Evolutionary conservation across 2,888 invertebrate species (phyloP).

Genomic region (Vesta saturnalis): DNA sequence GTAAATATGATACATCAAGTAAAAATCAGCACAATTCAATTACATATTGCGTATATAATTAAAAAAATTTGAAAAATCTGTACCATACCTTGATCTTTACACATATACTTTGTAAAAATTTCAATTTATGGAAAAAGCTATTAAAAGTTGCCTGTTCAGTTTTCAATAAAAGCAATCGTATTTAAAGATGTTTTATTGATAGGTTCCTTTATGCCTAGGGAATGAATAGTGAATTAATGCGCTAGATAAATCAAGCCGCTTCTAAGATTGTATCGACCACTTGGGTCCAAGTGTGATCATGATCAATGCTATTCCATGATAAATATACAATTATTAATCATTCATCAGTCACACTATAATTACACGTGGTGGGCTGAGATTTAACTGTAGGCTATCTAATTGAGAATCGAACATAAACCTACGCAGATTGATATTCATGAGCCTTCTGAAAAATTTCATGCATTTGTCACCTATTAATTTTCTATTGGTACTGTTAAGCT

Average conservation of each 20-base stretch:
- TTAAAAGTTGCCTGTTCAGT: slow-evolving; percentile 23
- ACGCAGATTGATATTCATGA: slow-evolving; percentile 39
- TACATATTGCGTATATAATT: too few species aligned
- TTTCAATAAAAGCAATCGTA: slow-evolving; percentile 36
- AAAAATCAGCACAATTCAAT: too few species aligned
- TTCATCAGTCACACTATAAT: slow-evolving; percentile 60
- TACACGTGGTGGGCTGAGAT: slow-evolving; percentile 48
- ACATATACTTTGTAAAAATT: too few species aligned
- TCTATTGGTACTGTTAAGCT: slow-evolving; percentile 11
- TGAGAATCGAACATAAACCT: slow-evolving; percentile 42
- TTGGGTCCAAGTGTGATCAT: slow-evolving; percentile 55
- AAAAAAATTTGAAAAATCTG: too few species aligned
- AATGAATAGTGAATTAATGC: slow-evolving; percentile 57
- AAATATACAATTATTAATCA: slow-evolving; percentile 61
- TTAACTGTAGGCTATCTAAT: slow-evolving; percentile 41
- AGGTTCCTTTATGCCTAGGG: slow-evolving; percentile 47
- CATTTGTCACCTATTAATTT: slow-evolving; percentile 28
- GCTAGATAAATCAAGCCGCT: slow-evolving; percentile 55
- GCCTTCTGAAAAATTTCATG: slow-evolving; percentile 26
- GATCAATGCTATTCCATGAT: slow-evolving; percentile 58
- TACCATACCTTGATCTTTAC: too few species aligned
- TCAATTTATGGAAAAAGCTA: too few species aligned
- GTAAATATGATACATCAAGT: too few species aligned
- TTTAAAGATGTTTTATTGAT: slow-evolving; percentile 43
- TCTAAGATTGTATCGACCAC: slow-evolving; percentile 50